Evolutionary conservation across 1,140 invertebrate genomes (phyloP).

Genomic region (Notospermus geniculatus): DNA sequence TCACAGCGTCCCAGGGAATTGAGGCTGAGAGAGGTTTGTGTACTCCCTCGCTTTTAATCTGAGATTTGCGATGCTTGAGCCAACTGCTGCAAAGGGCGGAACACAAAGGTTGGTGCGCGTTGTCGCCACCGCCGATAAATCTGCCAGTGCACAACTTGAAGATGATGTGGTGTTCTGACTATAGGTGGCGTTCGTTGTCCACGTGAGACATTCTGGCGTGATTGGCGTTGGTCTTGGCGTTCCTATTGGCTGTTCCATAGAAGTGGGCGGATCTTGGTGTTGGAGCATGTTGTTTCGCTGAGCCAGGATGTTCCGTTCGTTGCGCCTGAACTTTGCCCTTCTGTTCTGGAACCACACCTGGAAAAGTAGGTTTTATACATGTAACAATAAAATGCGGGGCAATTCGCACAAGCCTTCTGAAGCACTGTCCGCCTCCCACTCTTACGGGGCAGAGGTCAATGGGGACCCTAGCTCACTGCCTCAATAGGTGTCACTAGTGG

Average conservation of each 20-base stretch:
- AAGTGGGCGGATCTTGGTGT: constrained; percentile 47
- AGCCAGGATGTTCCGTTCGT: constrained; percentile 61
- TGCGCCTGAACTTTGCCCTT: constrained; percentile 84
- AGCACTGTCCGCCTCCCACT: too few species aligned
- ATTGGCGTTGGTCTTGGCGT: neutral
- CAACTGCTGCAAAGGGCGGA: constrained; percentile 37
- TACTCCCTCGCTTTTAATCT: constrained; percentile 57
- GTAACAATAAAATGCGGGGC: too few species aligned
- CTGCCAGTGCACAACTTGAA: constrained; percentile 44
- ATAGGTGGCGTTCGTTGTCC: constrained; percentile 33
- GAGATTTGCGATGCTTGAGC: constrained; percentile 54
- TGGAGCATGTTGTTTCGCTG: constrained; percentile 47
- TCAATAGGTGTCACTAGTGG: too few species aligned
- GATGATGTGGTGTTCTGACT: constrained; percentile 26
- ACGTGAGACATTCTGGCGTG: constrained; percentile 31
- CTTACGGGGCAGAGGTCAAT: too few species aligned
- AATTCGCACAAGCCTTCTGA: too few species aligned
- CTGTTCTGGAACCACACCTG: constrained; percentile 97
- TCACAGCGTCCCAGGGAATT: constrained; percentile 31
- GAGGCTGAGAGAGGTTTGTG: constrained; percentile 45
- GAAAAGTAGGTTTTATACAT: too few species aligned
- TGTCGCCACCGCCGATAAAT: constrained; percentile 15
- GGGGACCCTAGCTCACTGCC: too few species aligned
- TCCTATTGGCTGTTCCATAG: constrained; percentile 19
- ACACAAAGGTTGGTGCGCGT: constrained; percentile 30